These are phyloP conservation scores for Haemorhous mexicanus DNA, from an alignment of 2,113 vertebrate genomes.

Conservation along the genomic window DNA sequence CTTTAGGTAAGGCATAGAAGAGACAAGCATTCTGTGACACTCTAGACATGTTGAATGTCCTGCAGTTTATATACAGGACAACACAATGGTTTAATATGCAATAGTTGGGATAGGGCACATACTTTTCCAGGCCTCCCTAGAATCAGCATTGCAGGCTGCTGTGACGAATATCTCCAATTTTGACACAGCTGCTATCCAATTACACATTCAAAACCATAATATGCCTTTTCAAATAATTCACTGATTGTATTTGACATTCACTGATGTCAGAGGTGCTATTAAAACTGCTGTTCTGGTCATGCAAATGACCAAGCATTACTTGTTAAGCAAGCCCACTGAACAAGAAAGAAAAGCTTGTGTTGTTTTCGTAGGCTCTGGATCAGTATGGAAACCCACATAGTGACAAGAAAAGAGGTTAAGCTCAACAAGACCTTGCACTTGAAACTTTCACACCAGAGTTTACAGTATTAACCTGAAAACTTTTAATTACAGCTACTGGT, in stretches of 20 bases:
- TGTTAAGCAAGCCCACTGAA: neutral
- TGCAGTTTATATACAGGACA: neutral
- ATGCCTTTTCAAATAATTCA: neutral
- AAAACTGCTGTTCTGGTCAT: neutral
- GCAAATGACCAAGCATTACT: neutral
- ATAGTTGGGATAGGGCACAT: too few species aligned
- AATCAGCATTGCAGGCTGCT: neutral
- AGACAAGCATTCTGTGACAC: neutral
- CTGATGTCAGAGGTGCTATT: neutral
- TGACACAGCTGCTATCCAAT: neutral
- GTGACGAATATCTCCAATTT: neutral
- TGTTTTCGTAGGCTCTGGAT: neutral
- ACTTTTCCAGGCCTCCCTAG: neutral
- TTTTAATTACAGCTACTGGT: neutral
- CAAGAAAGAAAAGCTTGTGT: neutral
- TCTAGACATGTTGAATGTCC: neutral
- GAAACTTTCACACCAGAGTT: neutral
- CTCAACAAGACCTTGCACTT: neutral
- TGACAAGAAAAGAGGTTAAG: neutral
- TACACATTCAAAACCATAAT: neutral
- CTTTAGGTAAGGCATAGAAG: neutral
- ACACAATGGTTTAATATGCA: neutral
- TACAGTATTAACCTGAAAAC: neutral
- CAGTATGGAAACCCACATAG: neutral
- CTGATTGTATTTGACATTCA: neutral